Percentiles rank a stretch among this genome's conserved stretches.
These are phyloP conservation scores for Euwallacea fornicatus DNA, from an alignment of 1,140 invertebrate species.

Conservation along the genomic window DNA sequence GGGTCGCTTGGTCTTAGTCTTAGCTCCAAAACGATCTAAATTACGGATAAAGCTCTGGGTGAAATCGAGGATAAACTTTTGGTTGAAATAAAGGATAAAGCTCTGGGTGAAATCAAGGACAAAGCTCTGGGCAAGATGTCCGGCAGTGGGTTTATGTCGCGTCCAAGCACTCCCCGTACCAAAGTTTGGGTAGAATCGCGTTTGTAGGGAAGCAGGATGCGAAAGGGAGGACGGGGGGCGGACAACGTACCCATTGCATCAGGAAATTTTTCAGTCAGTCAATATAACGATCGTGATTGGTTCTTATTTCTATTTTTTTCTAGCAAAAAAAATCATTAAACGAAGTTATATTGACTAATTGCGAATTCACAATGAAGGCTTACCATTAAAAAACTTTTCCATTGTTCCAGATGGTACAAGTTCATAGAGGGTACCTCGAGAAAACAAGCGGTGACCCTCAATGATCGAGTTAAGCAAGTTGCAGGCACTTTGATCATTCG, in stretches of 20 bases:
- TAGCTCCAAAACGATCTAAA: slow-evolving; percentile 55
- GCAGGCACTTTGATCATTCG: slow-evolving; percentile 91
- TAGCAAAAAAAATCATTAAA: too few species aligned
- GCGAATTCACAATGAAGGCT: not conserved
- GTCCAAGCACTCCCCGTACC: slow-evolving; percentile 69
- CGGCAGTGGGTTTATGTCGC: slow-evolving; percentile 59
- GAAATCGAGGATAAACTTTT: slow-evolving; percentile 17
- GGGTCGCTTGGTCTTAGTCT: slow-evolving; percentile 55
- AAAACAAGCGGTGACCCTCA: slow-evolving; percentile 80
- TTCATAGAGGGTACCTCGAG: slow-evolving; percentile 82
- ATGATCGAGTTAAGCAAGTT: slow-evolving; percentile 89
- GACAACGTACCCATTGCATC: too few species aligned
- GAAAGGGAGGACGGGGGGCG: too few species aligned
- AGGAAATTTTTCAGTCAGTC: too few species aligned
- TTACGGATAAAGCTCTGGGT: slow-evolving; percentile 49
- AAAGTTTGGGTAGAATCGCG: slow-evolving; percentile 56
- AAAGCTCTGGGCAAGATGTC: too few species aligned
- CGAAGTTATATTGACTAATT: too few species aligned
- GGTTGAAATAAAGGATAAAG: slow-evolving; percentile 54
- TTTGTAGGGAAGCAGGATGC: too few species aligned
- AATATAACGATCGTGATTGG: too few species aligned
- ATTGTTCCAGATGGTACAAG: slow-evolving; percentile 85
- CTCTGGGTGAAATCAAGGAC: slow-evolving; percentile 39
- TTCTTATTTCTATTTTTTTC: too few species aligned
- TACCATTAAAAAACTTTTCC: slow-evolving; percentile 19